Conservation (phyloP, 2,113 vertebrate species). For the Sinocyclocheilus rhinocerous region DNA sequence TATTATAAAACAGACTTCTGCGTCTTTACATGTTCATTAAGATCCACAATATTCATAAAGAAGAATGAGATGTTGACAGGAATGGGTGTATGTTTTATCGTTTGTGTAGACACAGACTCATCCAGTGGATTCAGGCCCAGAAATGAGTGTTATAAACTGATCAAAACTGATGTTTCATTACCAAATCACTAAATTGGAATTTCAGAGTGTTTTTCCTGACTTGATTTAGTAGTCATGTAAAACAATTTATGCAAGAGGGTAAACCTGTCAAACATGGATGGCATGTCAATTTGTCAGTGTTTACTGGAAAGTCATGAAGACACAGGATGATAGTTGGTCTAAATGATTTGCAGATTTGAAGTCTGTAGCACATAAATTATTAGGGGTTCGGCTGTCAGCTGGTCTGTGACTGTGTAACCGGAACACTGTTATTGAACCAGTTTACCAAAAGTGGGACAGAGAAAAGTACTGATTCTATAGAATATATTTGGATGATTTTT, state of each 20-base stretch:
- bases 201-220: not conserved
- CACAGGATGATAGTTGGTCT: not conserved
- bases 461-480: not conserved
- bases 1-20: not conserved
- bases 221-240: not conserved
- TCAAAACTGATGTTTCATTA: not conserved
- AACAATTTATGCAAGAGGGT: not conserved
- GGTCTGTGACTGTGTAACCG: not conserved
- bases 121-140: conserved; percentile 7
- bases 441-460: not conserved
- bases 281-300: not conserved
- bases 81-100: not conserved
- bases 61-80: not conserved
- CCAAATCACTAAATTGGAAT: not conserved
- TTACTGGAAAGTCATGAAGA: not conserved
- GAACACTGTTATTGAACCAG: not conserved
- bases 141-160: not conserved
- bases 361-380: not conserved
- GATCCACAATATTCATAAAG: not conserved
- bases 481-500: not conserved
- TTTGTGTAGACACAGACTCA: conserved; percentile 3
- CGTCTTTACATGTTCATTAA: not conserved
- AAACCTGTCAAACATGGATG: not conserved
- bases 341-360: conserved; percentile 7
- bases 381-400: not conserved